Conservation (phyloP, 2,113 vertebrate genomes). For the Chionomys nivalis region DNA sequence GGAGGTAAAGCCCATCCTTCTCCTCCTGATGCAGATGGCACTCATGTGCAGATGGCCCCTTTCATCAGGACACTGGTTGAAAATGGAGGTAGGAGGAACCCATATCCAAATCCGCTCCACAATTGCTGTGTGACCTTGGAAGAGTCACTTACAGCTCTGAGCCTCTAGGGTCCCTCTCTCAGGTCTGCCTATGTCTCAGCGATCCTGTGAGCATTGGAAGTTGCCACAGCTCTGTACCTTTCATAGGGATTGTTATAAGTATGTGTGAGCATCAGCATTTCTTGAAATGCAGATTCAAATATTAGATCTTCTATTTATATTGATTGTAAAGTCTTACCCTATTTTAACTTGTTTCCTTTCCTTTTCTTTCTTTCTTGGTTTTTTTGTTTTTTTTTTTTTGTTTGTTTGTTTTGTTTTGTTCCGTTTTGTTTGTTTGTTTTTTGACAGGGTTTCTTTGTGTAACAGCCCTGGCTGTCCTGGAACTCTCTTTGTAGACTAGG, state of each 20-base stretch:
- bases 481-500: neutral
- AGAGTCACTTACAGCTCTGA: neutral
- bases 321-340: neutral
- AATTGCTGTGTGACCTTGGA: neutral
- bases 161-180: neutral
- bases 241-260: neutral
- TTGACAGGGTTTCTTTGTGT: neutral
- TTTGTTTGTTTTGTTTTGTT: neutral
- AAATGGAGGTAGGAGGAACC: neutral
- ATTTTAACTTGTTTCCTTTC: neutral
- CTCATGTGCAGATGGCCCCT: neutral
- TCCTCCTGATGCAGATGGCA: neutral
- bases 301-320: neutral
- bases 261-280: neutral
- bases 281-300: neutral
- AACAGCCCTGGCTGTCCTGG: neutral
- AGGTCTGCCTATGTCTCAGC: neutral
- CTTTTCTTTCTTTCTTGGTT: fast-evolving
- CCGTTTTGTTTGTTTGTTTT: neutral
- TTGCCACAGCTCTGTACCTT: neutral
- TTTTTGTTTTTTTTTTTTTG: neutral
- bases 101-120: neutral
- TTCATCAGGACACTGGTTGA: neutral
- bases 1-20: neutral
- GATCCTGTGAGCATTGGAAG: neutral